Evolutionary conservation across 2,888 invertebrate genomes (phyloP).

Genomic region (Lasioglossum morio): DNA sequence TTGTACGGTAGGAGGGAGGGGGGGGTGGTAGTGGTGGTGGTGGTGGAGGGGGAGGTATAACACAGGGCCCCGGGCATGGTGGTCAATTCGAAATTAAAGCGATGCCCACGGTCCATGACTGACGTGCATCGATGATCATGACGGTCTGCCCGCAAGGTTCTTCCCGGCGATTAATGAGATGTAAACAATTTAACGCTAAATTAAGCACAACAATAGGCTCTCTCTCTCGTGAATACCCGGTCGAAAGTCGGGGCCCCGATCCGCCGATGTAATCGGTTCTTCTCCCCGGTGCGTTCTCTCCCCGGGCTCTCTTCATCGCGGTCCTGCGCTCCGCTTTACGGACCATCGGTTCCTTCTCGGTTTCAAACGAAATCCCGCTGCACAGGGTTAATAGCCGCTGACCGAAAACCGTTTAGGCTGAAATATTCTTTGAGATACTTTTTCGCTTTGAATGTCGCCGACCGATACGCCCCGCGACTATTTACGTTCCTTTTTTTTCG

Average conservation of each 20-base stretch:
- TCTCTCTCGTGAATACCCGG: slow-evolving; percentile 58
- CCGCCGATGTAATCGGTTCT: slow-evolving; percentile 67
- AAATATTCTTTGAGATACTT: slow-evolving; percentile 46
- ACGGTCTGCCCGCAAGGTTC: slow-evolving; percentile 71
- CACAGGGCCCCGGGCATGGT: slow-evolving; percentile 40
- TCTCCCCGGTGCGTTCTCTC: slow-evolving; percentile 34
- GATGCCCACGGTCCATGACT: slow-evolving; percentile 78
- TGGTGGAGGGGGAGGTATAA: slow-evolving; percentile 14
- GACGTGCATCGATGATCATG: slow-evolving; percentile 82
- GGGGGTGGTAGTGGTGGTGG: no score
- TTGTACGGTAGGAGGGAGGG: slow-evolving; percentile 23
- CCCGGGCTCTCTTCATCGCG: slow-evolving; percentile 43
- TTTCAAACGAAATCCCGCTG: slow-evolving; percentile 64
- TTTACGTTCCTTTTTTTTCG: not conserved
- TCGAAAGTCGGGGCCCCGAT: slow-evolving; percentile 46
- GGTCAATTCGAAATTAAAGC: slow-evolving; percentile 78
- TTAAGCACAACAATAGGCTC: slow-evolving; percentile 83
- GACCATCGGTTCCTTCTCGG: slow-evolving; percentile 72
- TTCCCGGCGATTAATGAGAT: slow-evolving; percentile 83
- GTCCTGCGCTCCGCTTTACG: slow-evolving; percentile 64
- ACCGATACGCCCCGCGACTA: not conserved
- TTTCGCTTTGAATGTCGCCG: slow-evolving; percentile 46
- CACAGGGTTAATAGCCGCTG: slow-evolving; percentile 49
- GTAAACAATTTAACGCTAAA: slow-evolving; percentile 85
- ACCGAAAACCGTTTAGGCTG: slow-evolving; percentile 48